Percentiles rank a stretch among this genome's conserved stretches.
Conservation (phyloP, 2,797 vertebrate genomes). For the Parambassis ranga region DNA sequence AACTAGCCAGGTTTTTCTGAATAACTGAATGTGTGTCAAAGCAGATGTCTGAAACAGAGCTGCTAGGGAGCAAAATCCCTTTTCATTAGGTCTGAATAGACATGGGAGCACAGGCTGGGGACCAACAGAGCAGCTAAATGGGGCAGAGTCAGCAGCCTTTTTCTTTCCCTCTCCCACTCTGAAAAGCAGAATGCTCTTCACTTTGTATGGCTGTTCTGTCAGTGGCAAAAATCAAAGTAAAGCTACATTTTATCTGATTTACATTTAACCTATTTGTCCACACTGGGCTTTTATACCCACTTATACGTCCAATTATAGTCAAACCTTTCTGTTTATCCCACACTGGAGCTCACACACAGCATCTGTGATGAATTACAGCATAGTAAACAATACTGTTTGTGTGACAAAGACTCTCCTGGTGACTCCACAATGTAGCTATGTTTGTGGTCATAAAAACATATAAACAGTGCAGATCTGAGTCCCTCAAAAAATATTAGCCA, state of each 20-base stretch:
- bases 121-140: slow-evolving; percentile 51
- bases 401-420: background rate
- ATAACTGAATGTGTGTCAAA: slow-evolving; percentile 70
- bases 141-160: slow-evolving; percentile 45
- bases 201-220: too few species aligned
- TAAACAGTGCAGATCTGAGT: too few species aligned
- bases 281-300: too few species aligned
- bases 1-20: slow-evolving; percentile 45
- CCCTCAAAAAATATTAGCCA: background rate
- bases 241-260: too few species aligned
- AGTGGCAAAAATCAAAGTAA: too few species aligned
- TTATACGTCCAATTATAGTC: background rate
- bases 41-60: slow-evolving; percentile 60
- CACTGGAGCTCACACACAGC: background rate
- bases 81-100: slow-evolving; percentile 53
- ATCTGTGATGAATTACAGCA: slow-evolving; percentile 24
- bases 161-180: slow-evolving; percentile 14
- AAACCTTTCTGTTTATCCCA: background rate
- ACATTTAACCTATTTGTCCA: too few species aligned
- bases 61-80: slow-evolving; percentile 32
- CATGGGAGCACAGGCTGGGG: slow-evolving; percentile 46
- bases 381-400: slow-evolving; percentile 5
- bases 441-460: too few species aligned
- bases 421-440: background rate
- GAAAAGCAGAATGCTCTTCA: slow-evolving; percentile 1